Evolutionary conservation across 1,140 invertebrate genomes (phyloP).

Genomic region (Zophobas morio): DNA sequence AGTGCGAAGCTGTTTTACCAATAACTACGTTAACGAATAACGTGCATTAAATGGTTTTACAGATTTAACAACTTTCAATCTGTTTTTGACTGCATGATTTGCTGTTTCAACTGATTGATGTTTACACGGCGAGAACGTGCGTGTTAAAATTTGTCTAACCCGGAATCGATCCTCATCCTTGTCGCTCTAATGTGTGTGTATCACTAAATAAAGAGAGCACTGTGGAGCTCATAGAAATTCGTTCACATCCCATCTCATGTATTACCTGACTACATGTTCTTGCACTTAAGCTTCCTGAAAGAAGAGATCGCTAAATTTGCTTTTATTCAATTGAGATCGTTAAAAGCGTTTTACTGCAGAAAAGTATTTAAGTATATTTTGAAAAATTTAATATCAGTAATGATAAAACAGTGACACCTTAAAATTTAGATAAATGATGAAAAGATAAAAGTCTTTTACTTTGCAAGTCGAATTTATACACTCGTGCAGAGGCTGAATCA

Average conservation of each 20-base stretch:
- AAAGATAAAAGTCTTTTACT: too few relatives aligned
- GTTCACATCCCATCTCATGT: constrained; percentile 23
- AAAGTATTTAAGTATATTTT: neutral
- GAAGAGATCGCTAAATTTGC: constrained; percentile 33
- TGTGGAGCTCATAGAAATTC: constrained; percentile 22
- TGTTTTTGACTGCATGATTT: constrained; percentile 37
- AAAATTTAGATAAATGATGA: neutral
- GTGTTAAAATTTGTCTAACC: constrained; percentile 17
- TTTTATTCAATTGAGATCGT: constrained; percentile 33
- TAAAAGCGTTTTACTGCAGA: constrained; percentile 6
- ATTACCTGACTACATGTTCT: constrained; percentile 43
- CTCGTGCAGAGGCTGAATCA: too few relatives aligned
- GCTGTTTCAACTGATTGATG: constrained; percentile 38
- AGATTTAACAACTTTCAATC: constrained; percentile 35
- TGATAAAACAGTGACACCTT: too few relatives aligned
- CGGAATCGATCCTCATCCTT: neutral
- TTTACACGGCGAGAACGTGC: constrained; percentile 18
- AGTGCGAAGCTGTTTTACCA: neutral
- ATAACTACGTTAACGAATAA: constrained; percentile 4
- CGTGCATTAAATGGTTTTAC: constrained; percentile 25
- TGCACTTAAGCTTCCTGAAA: constrained; percentile 33
- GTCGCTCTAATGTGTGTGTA: neutral
- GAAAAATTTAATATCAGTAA: neutral
- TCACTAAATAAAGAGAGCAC: constrained; percentile 17
- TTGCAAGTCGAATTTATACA: too few relatives aligned